Evolutionary conservation across 2,888 invertebrate genomes (phyloP), one percentile per base, ranked within the genome.

Genomic region (Arctia plantaginis): DNA sequence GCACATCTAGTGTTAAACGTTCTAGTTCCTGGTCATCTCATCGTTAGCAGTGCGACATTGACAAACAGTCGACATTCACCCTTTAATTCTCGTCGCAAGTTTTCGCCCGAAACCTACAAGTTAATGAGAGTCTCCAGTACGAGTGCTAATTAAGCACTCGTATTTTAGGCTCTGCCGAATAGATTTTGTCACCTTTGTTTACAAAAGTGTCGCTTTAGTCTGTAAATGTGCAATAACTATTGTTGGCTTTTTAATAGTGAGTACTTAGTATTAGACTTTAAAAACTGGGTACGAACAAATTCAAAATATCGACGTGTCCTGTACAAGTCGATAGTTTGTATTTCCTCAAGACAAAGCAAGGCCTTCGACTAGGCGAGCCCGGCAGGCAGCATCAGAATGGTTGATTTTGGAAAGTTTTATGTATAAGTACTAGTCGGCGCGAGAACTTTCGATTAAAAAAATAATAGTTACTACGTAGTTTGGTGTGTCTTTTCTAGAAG

Each of bases 31-130:
- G 27, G 30, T 20, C 65, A 35, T 62, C 33, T 44, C 18, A 8
- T 82, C 79, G 47, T 80, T 82, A 84, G 84, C 79, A 65, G 71
- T 15, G 59, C 30, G 74, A 78, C 85, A 77, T 67, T 84, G 83
- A 83, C 80, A 79, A 84, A 83, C 77, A 73, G 71, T 68, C 71
- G 47, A 1, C 67, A 71, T 72, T 73, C 76, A 62, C 77, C 82
- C 79, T 77, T 75, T 82, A 80, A 80, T 84, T 76, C 73, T 69
- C 47, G n/a, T 69, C 13, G 41, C 67, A 80, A 80, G 79, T 75
- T 84, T 82, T 67, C 65, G 67, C 71, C 81, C 65, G 74, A 66
- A 71, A 74, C 70, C 55, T 66, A 59, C 66, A 76, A 69, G 75
- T 78, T 84, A 76, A 82, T 76, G 71, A 81, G 76, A 73, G 74